Percentiles rank a stretch among this genome's conserved stretches.
These are phyloP conservation scores for Babylonia areolata DNA, from an alignment of 1,140 invertebrate species.

Conservation along the genomic window DNA sequence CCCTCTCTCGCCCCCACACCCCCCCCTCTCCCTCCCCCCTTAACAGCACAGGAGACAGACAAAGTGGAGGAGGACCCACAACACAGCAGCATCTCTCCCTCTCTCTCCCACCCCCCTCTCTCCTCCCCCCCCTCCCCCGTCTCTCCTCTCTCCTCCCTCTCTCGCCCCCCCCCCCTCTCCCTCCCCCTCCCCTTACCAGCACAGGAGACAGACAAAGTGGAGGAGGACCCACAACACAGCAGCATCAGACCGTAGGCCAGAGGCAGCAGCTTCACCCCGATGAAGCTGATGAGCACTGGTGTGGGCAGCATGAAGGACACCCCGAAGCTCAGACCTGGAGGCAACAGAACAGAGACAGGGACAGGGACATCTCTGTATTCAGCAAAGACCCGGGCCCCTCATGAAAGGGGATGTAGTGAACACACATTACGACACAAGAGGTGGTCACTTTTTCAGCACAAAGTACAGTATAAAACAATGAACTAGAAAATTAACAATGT, in stretches of 20 bases:
- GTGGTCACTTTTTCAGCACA: too few species aligned
- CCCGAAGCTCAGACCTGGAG: background rate
- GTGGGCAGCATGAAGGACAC: background rate
- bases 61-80: background rate
- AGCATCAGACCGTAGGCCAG: background rate
- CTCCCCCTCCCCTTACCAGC: background rate
- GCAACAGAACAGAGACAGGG: too few species aligned
- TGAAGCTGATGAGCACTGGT: background rate
- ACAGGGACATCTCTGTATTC: too few species aligned
- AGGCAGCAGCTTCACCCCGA: background rate
- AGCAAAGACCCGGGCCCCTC: too few species aligned
- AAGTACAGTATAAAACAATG: too few species aligned
- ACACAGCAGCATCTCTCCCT: background rate
- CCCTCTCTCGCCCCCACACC: background rate
- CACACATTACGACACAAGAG: too few species aligned
- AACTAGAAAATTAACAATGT: too few species aligned
- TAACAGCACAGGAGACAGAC: background rate
- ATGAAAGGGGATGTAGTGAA: too few species aligned
- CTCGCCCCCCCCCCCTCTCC: background rate
- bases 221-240: background rate
- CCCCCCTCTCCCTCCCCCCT: background rate
- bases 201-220: background rate
- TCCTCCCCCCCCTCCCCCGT: too few species aligned
- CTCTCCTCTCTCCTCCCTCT: background rate
- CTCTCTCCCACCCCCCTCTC: too few species aligned